A percentile compares a stretch with the other conserved stretches of the same genome.
These are phyloP conservation scores for Xenopus petersii DNA, from an alignment of 2,797 vertebrate species.

Conservation along the genomic window DNA sequence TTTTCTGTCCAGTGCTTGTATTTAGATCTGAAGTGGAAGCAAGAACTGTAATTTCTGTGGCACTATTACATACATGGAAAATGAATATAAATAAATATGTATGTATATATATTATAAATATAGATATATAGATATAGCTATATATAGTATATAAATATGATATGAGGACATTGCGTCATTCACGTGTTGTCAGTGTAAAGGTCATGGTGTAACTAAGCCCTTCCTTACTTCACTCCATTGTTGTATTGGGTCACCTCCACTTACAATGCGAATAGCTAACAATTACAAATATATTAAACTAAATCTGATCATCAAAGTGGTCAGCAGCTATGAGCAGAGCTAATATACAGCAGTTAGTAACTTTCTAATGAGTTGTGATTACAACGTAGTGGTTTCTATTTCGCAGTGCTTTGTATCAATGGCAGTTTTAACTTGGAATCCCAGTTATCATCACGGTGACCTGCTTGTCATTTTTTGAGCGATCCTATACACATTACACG, in stretches of 20 bases:
- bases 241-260: no score
- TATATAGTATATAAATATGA: no score
- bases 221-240: no score
- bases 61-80: no score
- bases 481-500: slow-evolving; percentile 51
- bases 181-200: no score
- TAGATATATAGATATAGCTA: slow-evolving; percentile 13
- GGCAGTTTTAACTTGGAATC: slow-evolving; percentile 51
- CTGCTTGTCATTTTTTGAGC: slow-evolving; percentile 36
- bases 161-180: no score
- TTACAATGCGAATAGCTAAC: no score
- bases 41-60: no score
- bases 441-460: slow-evolving; percentile 42
- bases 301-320: slow-evolving; percentile 7
- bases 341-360: neutral
- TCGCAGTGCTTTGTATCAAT: slow-evolving; percentile 24
- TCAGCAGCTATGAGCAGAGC: no score
- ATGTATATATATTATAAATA: slow-evolving; percentile 16
- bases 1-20: no score
- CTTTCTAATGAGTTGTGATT: slow-evolving; percentile 14
- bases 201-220: no score
- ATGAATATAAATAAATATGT: slow-evolving; percentile 14
- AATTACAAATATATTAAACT: slow-evolving; percentile 8
- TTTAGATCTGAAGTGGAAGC: no score
- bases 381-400: neutral